Base-by-base conservation (phyloP, 2,113 vertebrate species). In the Oreocharis arfaki region DNA sequence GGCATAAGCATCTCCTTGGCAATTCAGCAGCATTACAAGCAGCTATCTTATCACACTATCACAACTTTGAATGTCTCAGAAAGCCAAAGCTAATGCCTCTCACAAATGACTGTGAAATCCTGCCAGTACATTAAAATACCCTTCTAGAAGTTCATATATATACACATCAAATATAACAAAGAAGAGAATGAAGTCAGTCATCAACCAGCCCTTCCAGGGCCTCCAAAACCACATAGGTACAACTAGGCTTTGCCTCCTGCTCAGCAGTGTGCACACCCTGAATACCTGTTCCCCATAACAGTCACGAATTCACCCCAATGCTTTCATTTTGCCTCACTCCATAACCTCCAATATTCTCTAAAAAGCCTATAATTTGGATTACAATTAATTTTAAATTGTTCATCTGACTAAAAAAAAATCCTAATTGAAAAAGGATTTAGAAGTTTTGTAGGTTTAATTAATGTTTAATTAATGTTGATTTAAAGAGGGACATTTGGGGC, bases 401-500 rank as follows among this genome's bases (percentile, higher is more conserved):
- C n/a, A 42, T 17, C 61, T 79, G 46, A 52, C 35, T 56, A n/a
- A 39, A 78, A 76, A 69, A 76, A 63, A 79, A 42, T 53, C 30
- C 22, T 75, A 71, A 19, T 5, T 37, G 17, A 42, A 78, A 92
- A 87, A 76, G 17, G 4, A 57, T 69, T 68, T 57, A 17, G 42
- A 61, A 65, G 28, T 55, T 84, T 23, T 37, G 28, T 65, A 59
- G 28, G 18, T 69, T 86, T 93, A 78, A 83, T 74, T 91, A 84
- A 77, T 52, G 18, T 69, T 86, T 93, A 78, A 83, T 74, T 91
- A 84, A 77, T 52, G 52, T 47, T 94, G 91, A 94, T 35, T 86
- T 85, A 70, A 87, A 86, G 21, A 93, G 46, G 35, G 91, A 86
- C 87, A 95, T 88, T 84, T 95, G 67, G 75, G 49, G 57, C 35